Evolutionary conservation across 2,113 vertebrate genomes (phyloP), one percentile per base, ranked within the genome.

Genomic region (Tylochromis polylepis): DNA sequence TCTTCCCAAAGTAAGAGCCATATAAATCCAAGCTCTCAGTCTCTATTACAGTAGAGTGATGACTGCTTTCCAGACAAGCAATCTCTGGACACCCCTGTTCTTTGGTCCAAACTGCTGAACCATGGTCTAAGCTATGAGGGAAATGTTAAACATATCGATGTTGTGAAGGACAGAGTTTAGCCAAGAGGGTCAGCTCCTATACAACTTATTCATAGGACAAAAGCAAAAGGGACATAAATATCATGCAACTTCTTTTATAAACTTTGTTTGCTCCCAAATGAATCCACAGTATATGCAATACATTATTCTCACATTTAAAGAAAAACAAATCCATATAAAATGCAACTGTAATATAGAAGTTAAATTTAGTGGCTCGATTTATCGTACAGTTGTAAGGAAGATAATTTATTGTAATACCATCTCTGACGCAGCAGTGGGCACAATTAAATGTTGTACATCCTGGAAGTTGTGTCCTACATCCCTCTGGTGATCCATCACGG

Each of bases 401-500:
- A 57, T 90, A 81, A 90, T 53, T 8, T 82, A 91, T 87, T 92
- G 59, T 75, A 87, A 85, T 85, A 77, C 65, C 62, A 81, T 89
- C 84, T 85, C 24, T 56, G 58, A 83, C 84, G 70, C 81, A 86
- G 83, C 59, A 75, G 87, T 89, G 78, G 89, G 82, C 82, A 83
- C 43, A 70, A n/a, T n/a, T n/a, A n/a, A n/a, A n/a, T n/a, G n/a
- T n/a, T n/a, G n/a, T n/a, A n/a, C n/a, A n/a, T n/a, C n/a, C n/a
- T n/a, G n/a, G n/a, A n/a, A n/a, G n/a, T n/a, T n/a, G 81, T 90
- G 88, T 84, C 83, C 93, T 79, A 85, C 82, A 91, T 91, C 65
- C 85, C 82, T 77, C 49, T 85, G 89, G 93, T 93, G 82, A 96
- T 96, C 91, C 88, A 95, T 95, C 93, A 95, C 57, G 9, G 67